phyloP scores from a whole-genome alignment of 2,113 vertebrate species.

The Nymphicus hollandicus region DNA sequence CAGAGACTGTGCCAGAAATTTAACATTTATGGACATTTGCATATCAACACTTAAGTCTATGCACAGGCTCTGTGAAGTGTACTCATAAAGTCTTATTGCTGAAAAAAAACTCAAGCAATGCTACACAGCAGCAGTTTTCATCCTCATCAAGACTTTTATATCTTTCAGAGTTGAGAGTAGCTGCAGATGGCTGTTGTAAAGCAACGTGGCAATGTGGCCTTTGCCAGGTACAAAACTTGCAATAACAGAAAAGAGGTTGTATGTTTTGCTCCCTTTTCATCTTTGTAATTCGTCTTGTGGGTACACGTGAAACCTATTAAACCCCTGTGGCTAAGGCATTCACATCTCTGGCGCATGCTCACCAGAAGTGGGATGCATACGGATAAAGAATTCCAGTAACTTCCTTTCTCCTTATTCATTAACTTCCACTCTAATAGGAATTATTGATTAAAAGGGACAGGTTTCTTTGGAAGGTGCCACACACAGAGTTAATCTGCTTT shows the following conservation, averaged over 20 bases:
- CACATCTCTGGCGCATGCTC: not conserved
- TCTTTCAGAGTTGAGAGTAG: not conserved
- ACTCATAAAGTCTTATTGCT: not conserved
- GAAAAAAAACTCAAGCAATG: not conserved
- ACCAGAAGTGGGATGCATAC: not conserved
- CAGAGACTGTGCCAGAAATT: not conserved
- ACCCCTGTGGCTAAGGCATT: conserved; percentile 11
- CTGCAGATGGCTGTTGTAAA: not conserved
- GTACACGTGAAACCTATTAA: conserved; percentile 52
- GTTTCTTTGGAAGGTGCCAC: not conserved
- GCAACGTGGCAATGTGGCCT: not conserved
- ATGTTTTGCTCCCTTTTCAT: conserved; percentile 22
- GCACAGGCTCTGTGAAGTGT: not conserved
- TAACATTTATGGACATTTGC: not conserved
- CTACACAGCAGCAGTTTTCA: not conserved
- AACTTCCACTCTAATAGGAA: not conserved
- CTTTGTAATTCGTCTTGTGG: not conserved
- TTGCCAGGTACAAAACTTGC: conserved; percentile 35
- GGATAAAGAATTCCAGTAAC: conserved; percentile 31
- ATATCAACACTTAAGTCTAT: not conserved
- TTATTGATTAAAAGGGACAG: not conserved
- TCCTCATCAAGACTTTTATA: not conserved
- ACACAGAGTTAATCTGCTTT: not conserved
- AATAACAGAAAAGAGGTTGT: conserved; percentile 34
- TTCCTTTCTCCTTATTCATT: not conserved